Conservation (phyloP, 2,888 invertebrate genomes). For the Uropetala carovei region DNA sequence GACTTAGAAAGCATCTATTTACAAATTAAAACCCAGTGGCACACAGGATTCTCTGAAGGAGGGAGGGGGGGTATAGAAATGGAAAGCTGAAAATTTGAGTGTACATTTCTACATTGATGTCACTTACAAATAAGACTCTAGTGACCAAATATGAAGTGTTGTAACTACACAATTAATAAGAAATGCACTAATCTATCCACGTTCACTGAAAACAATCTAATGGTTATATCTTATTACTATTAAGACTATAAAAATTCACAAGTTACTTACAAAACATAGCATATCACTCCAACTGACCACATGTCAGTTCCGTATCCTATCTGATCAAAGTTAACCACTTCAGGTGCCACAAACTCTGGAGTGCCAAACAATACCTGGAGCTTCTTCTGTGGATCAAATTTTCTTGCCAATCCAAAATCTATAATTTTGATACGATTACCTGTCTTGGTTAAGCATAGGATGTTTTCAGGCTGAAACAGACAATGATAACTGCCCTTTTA, state of each 20-base stretch:
- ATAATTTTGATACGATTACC: constrained; percentile 99
- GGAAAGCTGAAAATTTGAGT: no score
- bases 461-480: constrained; percentile 93
- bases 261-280: constrained; percentile 95
- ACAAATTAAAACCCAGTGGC: no score
- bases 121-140: no score
- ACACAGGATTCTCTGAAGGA: no score
- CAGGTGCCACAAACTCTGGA: constrained; percentile 99
- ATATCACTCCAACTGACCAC: constrained; percentile 99
- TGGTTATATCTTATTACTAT: background rate
- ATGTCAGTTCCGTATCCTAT: constrained; percentile 97
- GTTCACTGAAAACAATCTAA: no score
- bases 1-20: no score
- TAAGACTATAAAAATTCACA: background rate
- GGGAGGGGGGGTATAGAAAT: no score
- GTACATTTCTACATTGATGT: no score
- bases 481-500: constrained; percentile 12
- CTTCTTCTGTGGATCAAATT: constrained; percentile 94
- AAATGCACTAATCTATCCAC: no score
- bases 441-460: constrained; percentile 94
- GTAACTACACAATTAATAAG: no score
- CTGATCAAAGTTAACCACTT: constrained; percentile 98
- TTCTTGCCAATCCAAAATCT: constrained; percentile 97
- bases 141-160: no score
- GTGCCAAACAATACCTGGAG: constrained; percentile 97